Evolutionary conservation across 2,797 vertebrate genomes (phyloP).

Genomic region (Lates japonicus): DNA sequence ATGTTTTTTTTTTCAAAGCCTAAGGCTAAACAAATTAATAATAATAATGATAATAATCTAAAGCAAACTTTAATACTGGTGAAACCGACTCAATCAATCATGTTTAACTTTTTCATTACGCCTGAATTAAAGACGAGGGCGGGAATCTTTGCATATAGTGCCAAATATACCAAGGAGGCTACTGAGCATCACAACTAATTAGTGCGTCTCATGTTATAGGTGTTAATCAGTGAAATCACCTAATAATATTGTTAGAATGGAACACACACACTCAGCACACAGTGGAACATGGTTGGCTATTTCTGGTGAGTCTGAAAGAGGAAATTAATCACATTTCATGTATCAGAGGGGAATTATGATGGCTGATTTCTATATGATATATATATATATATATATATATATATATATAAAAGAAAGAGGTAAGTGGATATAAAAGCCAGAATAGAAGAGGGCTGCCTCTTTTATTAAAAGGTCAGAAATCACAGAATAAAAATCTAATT

Average conservation of each 20-base stretch:
- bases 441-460: slow-evolving; percentile 29
- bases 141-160: not conserved
- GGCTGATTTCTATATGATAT: not conserved
- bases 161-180: slow-evolving; percentile 5
- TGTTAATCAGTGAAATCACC: slow-evolving; percentile 3
- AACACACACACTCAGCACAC: not conserved
- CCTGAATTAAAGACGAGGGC: not conserved
- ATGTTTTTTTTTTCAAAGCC: not conserved
- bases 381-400: no score
- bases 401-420: not conserved
- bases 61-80: not conserved
- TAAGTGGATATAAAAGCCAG: slow-evolving; percentile 47
- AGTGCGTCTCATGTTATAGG: not conserved
- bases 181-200: slow-evolving; percentile 4
- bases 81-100: not conserved
- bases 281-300: not conserved
- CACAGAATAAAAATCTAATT: slow-evolving; percentile 48
- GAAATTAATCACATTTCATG: not conserved
- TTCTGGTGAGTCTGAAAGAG: not conserved
- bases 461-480: slow-evolving; percentile 55
- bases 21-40: not conserved
- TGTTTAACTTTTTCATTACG: not conserved
- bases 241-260: not conserved
- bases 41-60: not conserved
- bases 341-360: not conserved